A percentile compares a stretch with the other conserved stretches of the same genome.
phyloP scores from a whole-genome alignment of 2,113 vertebrate genomes.

The Eonycteris spelaea region DNA sequence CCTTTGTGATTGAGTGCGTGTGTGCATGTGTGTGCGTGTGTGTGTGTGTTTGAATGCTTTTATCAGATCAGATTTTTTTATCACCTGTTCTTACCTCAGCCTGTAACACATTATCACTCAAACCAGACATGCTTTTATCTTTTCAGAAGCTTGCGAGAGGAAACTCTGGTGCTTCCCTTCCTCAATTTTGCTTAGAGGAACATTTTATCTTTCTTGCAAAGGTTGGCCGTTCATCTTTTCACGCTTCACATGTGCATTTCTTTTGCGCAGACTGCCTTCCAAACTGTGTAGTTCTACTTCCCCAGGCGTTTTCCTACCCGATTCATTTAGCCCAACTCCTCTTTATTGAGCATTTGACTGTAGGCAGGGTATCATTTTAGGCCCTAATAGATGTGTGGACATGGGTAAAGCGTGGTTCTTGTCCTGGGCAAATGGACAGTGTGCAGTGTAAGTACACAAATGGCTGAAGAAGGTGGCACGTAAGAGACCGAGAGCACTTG shows the following conservation, averaged over 20 bases:
- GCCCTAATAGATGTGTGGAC: not conserved
- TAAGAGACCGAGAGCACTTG: not conserved
- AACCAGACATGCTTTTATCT: slow-evolving; percentile 46
- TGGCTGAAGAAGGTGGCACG: not conserved
- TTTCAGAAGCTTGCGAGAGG: not conserved
- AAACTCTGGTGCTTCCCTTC: slow-evolving; percentile 13
- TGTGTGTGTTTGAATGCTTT: not conserved
- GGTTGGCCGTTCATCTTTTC: slow-evolving; percentile 20
- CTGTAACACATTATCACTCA: slow-evolving; percentile 33
- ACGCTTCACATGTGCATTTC: slow-evolving; percentile 15
- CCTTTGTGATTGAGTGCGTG: not conserved
- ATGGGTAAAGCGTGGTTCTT: not conserved
- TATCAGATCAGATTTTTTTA: slow-evolving; percentile 44
- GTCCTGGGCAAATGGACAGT: not conserved
- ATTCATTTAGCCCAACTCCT: slow-evolving; percentile 1
- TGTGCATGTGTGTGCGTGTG: too few species aligned
- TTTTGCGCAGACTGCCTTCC: slow-evolving; percentile 13
- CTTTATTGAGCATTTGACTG: slow-evolving; percentile 7
- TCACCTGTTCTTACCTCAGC: not conserved
- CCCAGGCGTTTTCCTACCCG: not conserved
- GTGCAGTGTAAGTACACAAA: not conserved
- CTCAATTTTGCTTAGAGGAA: not conserved
- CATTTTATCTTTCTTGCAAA: slow-evolving; percentile 39
- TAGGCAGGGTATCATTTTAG: not conserved
- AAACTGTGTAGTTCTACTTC: slow-evolving; percentile 15